Percentiles rank a stretch among this genome's conserved stretches.
These are phyloP conservation scores for Ramphastos sulfuratus DNA, from an alignment of 2,113 vertebrate genomes.

Conservation along the genomic window DNA sequence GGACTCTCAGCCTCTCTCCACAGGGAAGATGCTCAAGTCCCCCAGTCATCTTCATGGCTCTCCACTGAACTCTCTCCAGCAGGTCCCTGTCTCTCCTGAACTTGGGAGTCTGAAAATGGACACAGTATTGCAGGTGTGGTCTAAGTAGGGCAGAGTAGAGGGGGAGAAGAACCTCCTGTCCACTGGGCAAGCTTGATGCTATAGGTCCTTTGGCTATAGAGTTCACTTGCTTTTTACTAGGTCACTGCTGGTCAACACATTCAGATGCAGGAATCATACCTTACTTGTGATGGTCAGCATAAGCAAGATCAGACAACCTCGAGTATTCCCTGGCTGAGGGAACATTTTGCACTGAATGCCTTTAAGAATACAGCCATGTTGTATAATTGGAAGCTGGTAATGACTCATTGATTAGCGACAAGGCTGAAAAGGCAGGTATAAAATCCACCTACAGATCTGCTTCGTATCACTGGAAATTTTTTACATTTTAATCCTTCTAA, in stretches of 20 bases:
- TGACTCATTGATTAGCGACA: slow-evolving; percentile 7
- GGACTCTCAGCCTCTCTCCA: no score
- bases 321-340: background rate
- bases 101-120: no score
- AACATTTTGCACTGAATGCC: background rate
- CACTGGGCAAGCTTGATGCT: no score
- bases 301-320: background rate
- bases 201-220: background rate
- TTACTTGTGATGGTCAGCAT: background rate
- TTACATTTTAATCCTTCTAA: slow-evolving; percentile 33
- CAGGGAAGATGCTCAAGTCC: no score
- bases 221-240: background rate
- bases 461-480: background rate
- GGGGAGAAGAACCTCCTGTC: no score
- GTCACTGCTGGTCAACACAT: background rate
- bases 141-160: no score
- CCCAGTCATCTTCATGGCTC: no score
- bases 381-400: background rate
- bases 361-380: background rate
- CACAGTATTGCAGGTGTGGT: no score
- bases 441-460: slow-evolving; percentile 40
- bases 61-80: no score
- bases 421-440: background rate
- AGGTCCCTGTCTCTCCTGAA: no score
- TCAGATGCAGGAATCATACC: background rate